phyloP scores from a whole-genome alignment of 1,140 invertebrate genomes.

The Drosophila truncata region DNA sequence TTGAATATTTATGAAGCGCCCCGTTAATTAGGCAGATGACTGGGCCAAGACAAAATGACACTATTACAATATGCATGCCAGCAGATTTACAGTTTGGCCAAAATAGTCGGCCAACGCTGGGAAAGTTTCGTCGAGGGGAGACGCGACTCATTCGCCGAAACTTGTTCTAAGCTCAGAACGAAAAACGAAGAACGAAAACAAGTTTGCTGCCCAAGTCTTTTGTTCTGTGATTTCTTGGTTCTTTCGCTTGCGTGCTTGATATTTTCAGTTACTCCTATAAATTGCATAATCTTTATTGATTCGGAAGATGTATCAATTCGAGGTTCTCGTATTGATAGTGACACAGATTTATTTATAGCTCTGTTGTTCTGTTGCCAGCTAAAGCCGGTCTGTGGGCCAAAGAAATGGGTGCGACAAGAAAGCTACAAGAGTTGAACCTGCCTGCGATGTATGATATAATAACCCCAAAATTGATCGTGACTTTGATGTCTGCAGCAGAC shows the following conservation, averaged over 20 bases:
- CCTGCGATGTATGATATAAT: constrained; percentile 34
- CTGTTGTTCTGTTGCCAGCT: constrained; percentile 25
- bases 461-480: constrained; percentile 18
- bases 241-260: constrained; percentile 64
- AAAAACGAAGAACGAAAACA: constrained; percentile 62
- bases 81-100: constrained; percentile 43
- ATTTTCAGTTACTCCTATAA: constrained; percentile 73
- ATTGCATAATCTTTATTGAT: constrained; percentile 72
- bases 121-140: constrained; percentile 49
- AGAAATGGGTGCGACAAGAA: constrained; percentile 55
- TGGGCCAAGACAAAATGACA: constrained; percentile 51
- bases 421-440: constrained; percentile 5
- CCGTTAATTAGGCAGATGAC: constrained; percentile 67
- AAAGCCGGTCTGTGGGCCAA: constrained; percentile 43
- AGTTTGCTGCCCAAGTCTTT: constrained; percentile 50
- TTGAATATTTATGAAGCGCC: constrained; percentile 69
- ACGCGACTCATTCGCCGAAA: constrained; percentile 21
- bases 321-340: constrained; percentile 28
- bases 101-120: constrained; percentile 49
- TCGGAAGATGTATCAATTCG: constrained; percentile 52
- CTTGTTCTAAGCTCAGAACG: constrained; percentile 58
- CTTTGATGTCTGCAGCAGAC: constrained; percentile 6
- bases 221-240: constrained; percentile 14
- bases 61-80: constrained; percentile 62
- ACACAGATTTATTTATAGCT: constrained; percentile 76